phyloP scores from a whole-genome alignment of 1,140 invertebrate species.

The Homalodisca vitripennis region DNA sequence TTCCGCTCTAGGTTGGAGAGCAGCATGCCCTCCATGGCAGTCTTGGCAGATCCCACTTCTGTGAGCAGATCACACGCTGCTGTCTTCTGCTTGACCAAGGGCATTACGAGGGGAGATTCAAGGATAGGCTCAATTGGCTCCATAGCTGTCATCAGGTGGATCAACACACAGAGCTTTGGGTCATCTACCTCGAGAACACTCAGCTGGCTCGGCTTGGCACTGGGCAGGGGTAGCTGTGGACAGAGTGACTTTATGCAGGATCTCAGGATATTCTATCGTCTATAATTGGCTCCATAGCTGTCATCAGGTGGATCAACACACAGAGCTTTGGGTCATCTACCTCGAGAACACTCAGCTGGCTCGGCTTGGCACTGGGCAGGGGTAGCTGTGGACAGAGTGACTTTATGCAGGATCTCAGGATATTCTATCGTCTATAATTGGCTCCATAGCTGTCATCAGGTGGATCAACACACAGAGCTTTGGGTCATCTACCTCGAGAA shows the following conservation, averaged over 20 bases:
- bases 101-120: slow-evolving; percentile 76
- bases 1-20: slow-evolving; percentile 86
- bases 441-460: slow-evolving; percentile 81
- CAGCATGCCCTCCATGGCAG: slow-evolving; percentile 74
- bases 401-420: not conserved
- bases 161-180: slow-evolving; percentile 80
- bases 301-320: slow-evolving; percentile 85
- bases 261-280: no score
- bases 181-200: slow-evolving; percentile 78
- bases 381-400: slow-evolving; percentile 43
- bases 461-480: slow-evolving; percentile 84
- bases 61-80: slow-evolving; percentile 73
- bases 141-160: slow-evolving; percentile 84
- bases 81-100: slow-evolving; percentile 70
- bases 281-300: slow-evolving; percentile 75
- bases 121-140: slow-evolving; percentile 78
- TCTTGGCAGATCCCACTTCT: slow-evolving; percentile 69
- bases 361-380: slow-evolving; percentile 40
- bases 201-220: slow-evolving; percentile 36
- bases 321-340: slow-evolving; percentile 85
- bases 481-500: slow-evolving; percentile 82
- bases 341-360: slow-evolving; percentile 60
- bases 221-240: slow-evolving; percentile 46
- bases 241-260: not conserved
- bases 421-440: no score